These are phyloP conservation scores for Poeciliopsis turrubarensis DNA, from an alignment of 2,113 vertebrate species.

Conservation along the genomic window DNA sequence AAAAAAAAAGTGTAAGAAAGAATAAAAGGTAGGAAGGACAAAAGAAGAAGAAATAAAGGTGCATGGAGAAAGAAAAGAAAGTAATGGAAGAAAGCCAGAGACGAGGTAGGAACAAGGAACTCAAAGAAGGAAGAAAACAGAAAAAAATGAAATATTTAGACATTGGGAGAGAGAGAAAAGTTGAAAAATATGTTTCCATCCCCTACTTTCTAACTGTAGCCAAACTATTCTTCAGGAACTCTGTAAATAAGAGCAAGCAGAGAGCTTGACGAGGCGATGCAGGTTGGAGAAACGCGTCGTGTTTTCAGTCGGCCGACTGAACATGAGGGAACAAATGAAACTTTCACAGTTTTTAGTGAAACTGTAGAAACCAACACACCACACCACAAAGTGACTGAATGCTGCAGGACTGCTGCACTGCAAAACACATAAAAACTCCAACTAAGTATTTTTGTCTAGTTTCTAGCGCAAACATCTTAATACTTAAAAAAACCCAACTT, in stretches of 20 bases:
- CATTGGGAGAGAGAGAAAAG: background rate
- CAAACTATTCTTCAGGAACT: background rate
- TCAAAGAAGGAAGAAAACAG: background rate
- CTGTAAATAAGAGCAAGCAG: background rate
- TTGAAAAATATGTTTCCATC: background rate
- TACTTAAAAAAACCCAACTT: too few species aligned
- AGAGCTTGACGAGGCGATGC: constrained; percentile 2
- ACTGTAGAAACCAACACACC: constrained; percentile 12
- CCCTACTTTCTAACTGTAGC: background rate
- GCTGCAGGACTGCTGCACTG: constrained; percentile 6
- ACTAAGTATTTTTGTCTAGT: too few species aligned
- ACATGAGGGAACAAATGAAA: constrained; percentile 18
- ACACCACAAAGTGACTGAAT: constrained; percentile 15
- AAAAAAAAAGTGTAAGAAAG: too few species aligned
- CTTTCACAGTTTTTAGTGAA: constrained; percentile 13
- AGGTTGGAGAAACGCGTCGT: background rate
- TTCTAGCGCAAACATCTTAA: too few species aligned
- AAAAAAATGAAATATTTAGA: background rate
- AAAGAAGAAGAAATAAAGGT: too few species aligned
- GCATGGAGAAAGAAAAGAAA: background rate
- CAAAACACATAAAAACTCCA: too few species aligned
- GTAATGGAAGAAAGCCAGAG: background rate
- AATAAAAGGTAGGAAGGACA: too few species aligned
- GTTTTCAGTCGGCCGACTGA: constrained; percentile 10
- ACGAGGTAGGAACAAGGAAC: background rate